Evolutionary conservation across 1,140 invertebrate species (phyloP), one percentile per base, ranked within the genome.

Genomic region (Lordiphosa mommai): DNA sequence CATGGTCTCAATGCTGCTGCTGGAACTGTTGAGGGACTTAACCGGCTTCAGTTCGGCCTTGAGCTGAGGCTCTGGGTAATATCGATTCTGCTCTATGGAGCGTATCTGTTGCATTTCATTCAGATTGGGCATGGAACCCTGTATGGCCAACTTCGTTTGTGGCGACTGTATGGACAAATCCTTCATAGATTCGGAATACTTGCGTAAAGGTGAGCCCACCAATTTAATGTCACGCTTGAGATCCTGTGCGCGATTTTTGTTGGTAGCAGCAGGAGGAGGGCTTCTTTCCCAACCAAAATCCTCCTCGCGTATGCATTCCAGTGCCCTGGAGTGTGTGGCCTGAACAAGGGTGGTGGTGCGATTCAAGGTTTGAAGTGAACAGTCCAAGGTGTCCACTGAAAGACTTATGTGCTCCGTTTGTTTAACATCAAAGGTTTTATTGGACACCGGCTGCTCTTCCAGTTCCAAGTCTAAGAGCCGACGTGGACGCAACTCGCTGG

Each of bases 121-220:
- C 0, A 89, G 58, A 74, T 89, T 89, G 5, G 88, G 88, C 87
- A 89, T 86, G 1, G 88, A 89, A 3, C 88, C 88, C 27, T 88
- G 86, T 12, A 79, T 89, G 1, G 64, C 61, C 3, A 72, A 34
- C 36, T 80, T 74, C 0, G 65, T 33, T 46, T 82, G 79, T 0
- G 77, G 64, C 27, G 82, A 72, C 0, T 64, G 51, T 36, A 71
- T 38, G 1, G 70, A 85, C 4, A 89, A 43, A 59, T 89, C 76
- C 20, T 72, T 82, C 88, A 89, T 89, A 1, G 88, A 89, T 48
- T 88, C 85, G 0, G 80, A 89, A 27, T 84, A 79, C 41, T 89
- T 89, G 0, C 80, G 69, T 32, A 89, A 27, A 0, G 88, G 87
- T 0, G 87, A 86, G 7, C 82, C 85, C 4, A 88, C 64, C 8